Base-by-base conservation (phyloP, 2,113 vertebrate species). In the Taurulus bubalis region DNA sequence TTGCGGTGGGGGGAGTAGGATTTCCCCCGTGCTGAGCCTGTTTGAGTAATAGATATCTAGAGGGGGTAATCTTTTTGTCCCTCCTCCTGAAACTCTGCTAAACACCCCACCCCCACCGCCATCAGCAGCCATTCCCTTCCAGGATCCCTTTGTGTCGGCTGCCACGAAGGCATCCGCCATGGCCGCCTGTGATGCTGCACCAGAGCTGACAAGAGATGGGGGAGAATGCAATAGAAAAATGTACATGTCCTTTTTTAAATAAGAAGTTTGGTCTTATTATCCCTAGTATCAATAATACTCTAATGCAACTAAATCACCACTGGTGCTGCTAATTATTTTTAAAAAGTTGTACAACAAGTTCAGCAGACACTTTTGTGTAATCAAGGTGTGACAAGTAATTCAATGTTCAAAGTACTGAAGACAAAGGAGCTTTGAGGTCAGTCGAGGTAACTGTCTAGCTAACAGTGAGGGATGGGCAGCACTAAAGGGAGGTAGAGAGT, bases 111-210 rank as follows among this genome's bases (percentile, higher is more conserved):
- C 90, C 86, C 85, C 88, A 79, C 71, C n/a, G 2, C 51, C 63
- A 77, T 28, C 82, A 80, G 77, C 79, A 28, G 55, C 56, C 68
- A 47, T 76, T 76, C 49, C 45, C 49, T 75, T 82, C 79, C 71
- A 76, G 58, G 68, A 65, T 89, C 79, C 81, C 87, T 90, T 92
- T 90, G 87, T 89, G 90, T 91, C 71, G 90, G 79, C 74, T 89
- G 77, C 82, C 71, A 75, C 24, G n/a, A 64, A 83, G 8, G 63
- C 75, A 67, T 82, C 63, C 40, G 36, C 77, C 71, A 56, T 38
- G 49, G 22, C 63, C 72, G 73, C 68, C 62, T 30, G 34, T 66
- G 73, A 67, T 74, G 77, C 67, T 71, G 78, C 63, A 78, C n/a
- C 24, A 9, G 26, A 47, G 56, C 45, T 45, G 69, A 74, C 55